Base-by-base conservation (phyloP, 2,797 vertebrate genomes). In the Rhyacichthys aspro region DNA sequence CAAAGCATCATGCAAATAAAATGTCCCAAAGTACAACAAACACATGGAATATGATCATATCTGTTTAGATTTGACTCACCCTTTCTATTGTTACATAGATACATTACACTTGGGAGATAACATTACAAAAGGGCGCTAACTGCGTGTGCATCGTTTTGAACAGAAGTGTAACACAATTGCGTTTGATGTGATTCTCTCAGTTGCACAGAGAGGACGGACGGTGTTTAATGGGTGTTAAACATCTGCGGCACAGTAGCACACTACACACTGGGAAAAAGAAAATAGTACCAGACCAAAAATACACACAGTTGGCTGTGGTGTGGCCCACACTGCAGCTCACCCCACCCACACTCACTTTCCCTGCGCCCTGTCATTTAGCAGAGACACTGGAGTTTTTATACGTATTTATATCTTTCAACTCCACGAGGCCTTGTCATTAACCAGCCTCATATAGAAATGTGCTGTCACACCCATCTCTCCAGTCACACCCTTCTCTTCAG, bases 341-440 rank as follows among this genome's bases (percentile, higher is more conserved):
- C 34, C 49, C 59, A 43, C 39, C 32, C 48, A 37, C 59, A 38
- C 41, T n/a, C 41, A 53, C 41, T 43, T 37, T 52, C 34, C 34
- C 49, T 38, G 32, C 18, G 49, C 49, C 49, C 49, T 52, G 49
- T 52, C 49, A 52, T 52, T 52, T 52, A 38, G 49, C 34, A 36
- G 9, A 14, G 34, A 38, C 16, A 7, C 33, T 18, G 12, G 10
- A 52, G 34, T 54, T 72, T 65, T 70, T 43, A 42, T 48, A 70
- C 46, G 18, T 54, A 54, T 58, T 34, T 54, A 58, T 54, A 42
- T 54, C 52, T 41, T 38, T 12, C 15, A 18, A 52, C 34, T 18
- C 33, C 16, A 28, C 33, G n/a, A 10, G 11, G 37, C 65, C 65
- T 60, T 67, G 64, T 67, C 50, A 60, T 67, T 67, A 60, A 10